Conservation (phyloP, 1,140 invertebrate species). For the Ditylenchus dipsaci region DNA sequence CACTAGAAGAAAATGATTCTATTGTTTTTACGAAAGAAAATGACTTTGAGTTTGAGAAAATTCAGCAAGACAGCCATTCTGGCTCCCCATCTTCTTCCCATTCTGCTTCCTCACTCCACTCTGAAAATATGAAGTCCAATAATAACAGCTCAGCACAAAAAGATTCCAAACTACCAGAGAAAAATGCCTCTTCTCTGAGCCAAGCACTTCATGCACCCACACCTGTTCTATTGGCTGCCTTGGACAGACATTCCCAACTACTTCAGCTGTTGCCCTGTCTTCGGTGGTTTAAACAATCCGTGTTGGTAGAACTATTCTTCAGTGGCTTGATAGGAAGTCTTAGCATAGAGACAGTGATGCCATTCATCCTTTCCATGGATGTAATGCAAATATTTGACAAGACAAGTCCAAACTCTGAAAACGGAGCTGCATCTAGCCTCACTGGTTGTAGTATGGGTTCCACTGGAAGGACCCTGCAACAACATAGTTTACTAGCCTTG, state of each 20-base stretch:
- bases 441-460: background rate
- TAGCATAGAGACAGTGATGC: constrained; percentile 84
- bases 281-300: constrained; percentile 70
- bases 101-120: constrained; percentile 1
- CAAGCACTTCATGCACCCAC: background rate
- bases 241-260: constrained; percentile 48
- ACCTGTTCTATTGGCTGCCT: constrained; percentile 4
- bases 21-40: too few relatives aligned
- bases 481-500: background rate
- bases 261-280: constrained; percentile 69
- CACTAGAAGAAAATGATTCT: too few relatives aligned
- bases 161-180: too few relatives aligned
- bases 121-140: too few relatives aligned
- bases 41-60: too few relatives aligned
- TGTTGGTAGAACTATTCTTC: constrained; percentile 81
- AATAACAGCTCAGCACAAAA: too few relatives aligned
- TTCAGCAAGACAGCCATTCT: constrained; percentile 23
- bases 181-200: background rate
- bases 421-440: background rate
- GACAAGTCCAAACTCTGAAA: background rate
- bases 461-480: background rate
- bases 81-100: constrained; percentile 16
- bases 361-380: constrained; percentile 70
- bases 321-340: constrained; percentile 81
- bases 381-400: constrained; percentile 3